Base-by-base conservation (phyloP, 1,140 invertebrate genomes). In the Heliconius congener region DNA sequence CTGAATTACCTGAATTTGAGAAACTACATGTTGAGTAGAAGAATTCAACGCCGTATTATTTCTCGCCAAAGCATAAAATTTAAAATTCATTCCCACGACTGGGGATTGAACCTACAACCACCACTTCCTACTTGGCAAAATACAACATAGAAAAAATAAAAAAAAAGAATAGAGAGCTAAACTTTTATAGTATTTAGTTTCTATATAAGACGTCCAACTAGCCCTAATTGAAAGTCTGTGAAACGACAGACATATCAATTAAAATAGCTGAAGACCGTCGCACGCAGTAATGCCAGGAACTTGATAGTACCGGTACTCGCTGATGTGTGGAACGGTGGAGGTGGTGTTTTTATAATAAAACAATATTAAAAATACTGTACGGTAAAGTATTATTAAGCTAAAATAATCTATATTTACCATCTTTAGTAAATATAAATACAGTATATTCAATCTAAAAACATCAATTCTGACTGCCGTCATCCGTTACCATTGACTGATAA, bases 181-280 rank as follows among this genome's bases (percentile, higher is more conserved):
- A 66, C 13, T 30, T 27, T 27, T 13, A n/a, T 39, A 23, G 9
- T 76, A 80, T 80, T 74, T 19, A 73, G 76, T 80, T 76, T 76
- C 78, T 66, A 55, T 77, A 79, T 39, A 78, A 79, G 74, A 79
- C 77, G 78, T 74, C 80, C 70, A 71, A 81, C 82, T 74, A 81
- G 78, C 52, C 79, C 78, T 86, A 86, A 88, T 87, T 85, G 84
- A 82, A 86, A 90, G 85, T 76, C 84, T 86, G 83, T 85, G 85
- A 87, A 87, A 84, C 82, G 83, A 83, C 81, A 87, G 87, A 90
- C 90, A 89, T 90, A 90, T 90, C 89, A 90, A 91, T 90, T 91
- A 91, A 91, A 90, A 90, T 90, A 86, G 88, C 86, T 74, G 83
- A 81, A 73, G 78, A 72, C 78, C 81, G 80, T 79, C 74, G 81